phyloP scores from a whole-genome alignment of 2,888 invertebrate species.

The Tholera decimalis region DNA sequence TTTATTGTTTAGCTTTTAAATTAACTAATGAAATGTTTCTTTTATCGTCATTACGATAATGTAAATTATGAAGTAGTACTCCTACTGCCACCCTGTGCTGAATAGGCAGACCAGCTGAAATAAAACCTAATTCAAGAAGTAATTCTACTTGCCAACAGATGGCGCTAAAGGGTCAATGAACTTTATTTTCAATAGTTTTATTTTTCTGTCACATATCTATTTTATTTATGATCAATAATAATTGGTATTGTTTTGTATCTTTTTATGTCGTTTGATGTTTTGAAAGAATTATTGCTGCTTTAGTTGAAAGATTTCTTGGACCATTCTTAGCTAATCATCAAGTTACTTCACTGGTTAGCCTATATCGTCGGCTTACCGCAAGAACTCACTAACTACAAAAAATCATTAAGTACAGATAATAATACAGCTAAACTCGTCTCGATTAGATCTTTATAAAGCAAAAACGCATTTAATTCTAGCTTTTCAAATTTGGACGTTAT shows the following conservation, averaged over 20 bases:
- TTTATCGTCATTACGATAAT: no score
- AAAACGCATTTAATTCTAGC: no score
- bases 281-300: no score
- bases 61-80: neutral
- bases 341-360: no score
- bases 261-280: neutral
- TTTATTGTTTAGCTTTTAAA: no score
- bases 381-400: no score
- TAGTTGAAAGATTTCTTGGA: neutral
- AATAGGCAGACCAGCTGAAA: neutral
- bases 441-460: no score
- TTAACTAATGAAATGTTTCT: no score
- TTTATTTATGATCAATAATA: neutral
- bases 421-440: no score
- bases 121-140: neutral
- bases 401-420: no score
- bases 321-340: neutral
- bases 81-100: slow-evolving; percentile 13
- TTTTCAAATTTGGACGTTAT: no score
- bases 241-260: neutral
- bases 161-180: neutral
- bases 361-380: no score
- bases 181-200: fast-evolving
- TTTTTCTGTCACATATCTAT: fast-evolving
- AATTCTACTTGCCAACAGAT: slow-evolving; percentile 46